Percentiles rank a stretch among this genome's conserved stretches.
Conservation (phyloP, 2,888 invertebrate genomes). For the Lysandra coridon region DNA sequence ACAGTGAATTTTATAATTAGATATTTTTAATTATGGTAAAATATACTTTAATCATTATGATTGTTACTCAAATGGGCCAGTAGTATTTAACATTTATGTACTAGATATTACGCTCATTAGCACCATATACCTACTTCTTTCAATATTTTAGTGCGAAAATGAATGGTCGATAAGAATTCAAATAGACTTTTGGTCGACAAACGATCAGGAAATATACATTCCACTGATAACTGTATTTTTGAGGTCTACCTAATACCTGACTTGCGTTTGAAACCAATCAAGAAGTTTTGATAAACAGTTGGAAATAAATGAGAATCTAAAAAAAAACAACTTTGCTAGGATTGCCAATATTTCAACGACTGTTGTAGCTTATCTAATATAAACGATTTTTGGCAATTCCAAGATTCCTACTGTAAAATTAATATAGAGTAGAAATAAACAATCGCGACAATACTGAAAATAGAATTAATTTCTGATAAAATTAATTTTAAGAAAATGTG, state of each 20-base stretch:
- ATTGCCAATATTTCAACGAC: not conserved
- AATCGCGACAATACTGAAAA: constrained; percentile 72
- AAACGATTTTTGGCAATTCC: not conserved
- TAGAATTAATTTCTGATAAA: constrained; percentile 60
- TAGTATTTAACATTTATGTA: not conserved
- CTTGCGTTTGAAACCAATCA: not conserved
- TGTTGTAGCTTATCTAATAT: not conserved
- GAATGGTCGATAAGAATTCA: not conserved
- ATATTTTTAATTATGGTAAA: not conserved
- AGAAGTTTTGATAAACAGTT: not conserved
- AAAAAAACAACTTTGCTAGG: not conserved
- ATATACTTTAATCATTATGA: not conserved
- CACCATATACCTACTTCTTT: not conserved
- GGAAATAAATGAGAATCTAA: constrained; percentile 1
- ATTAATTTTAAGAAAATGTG: constrained; percentile 39
- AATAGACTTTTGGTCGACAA: not conserved
- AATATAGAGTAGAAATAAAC: constrained; percentile 60
- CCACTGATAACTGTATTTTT: not conserved
- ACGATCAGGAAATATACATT: not conserved
- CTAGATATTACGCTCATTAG: not conserved
- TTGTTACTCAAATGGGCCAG: not conserved
- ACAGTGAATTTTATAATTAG: not conserved
- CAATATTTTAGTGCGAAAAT: not conserved
- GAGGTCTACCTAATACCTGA: not conserved
- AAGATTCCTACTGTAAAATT: constrained; percentile 36